Percentiles rank a stretch among this genome's conserved stretches.
Evolutionary conservation across 2,113 vertebrate genomes (phyloP).

Genomic region (Sceloporus tristichus): DNA sequence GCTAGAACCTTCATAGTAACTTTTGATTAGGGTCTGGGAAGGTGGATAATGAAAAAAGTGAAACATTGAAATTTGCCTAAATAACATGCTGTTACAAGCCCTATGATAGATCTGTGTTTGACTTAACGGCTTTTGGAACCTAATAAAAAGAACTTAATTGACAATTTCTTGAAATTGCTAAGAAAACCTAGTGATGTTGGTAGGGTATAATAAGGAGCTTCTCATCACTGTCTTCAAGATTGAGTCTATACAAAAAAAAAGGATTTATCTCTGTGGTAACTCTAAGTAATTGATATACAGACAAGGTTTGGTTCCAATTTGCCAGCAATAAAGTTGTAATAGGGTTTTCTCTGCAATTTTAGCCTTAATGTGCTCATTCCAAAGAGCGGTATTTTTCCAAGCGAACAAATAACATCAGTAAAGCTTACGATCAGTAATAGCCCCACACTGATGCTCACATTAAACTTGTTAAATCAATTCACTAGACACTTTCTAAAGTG

Average conservation of each 20-base stretch:
- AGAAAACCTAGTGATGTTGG: conserved; percentile 88
- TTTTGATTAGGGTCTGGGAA: conserved; percentile 77
- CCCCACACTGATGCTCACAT: conserved; percentile 91
- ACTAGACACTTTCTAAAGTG: conserved; percentile 91
- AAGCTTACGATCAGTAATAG: conserved; percentile 96
- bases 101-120: conserved; percentile 88
- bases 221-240: conserved; percentile 92
- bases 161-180: conserved; percentile 96
- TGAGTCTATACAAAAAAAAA: conserved; percentile 87
- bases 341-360: conserved; percentile 97
- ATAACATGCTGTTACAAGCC: conserved; percentile 85
- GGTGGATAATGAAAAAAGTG: conserved; percentile 80
- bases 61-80: conserved; percentile 83
- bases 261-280: conserved; percentile 96
- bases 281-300: conserved; percentile 98
- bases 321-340: conserved; percentile 98
- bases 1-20: conserved; percentile 74
- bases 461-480: conserved; percentile 97
- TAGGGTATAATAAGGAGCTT: conserved; percentile 92
- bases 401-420: conserved; percentile 96
- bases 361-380: conserved; percentile 97
- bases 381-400: conserved; percentile 94
- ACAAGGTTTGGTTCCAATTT: conserved; percentile 98
- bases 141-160: conserved; percentile 95
- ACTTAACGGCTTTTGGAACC: conserved; percentile 89